Evolutionary conservation across 1,140 invertebrate species (phyloP).

Genomic region (Zophobas morio): DNA sequence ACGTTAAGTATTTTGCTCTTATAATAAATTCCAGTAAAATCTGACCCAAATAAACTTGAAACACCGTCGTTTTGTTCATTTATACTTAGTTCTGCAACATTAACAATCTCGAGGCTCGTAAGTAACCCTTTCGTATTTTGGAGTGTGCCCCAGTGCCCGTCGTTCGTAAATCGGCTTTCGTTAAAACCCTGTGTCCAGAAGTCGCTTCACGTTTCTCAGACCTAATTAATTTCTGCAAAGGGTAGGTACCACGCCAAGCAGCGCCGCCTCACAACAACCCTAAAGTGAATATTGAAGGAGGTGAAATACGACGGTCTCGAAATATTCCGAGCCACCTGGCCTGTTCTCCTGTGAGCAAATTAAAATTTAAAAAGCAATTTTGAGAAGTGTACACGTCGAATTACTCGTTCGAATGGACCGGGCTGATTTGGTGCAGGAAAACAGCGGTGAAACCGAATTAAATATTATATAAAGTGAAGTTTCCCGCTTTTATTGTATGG

Average conservation of each 20-base stretch:
- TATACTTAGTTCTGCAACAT: too few relatives aligned
- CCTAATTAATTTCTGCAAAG: conserved; percentile 18
- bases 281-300: conserved; percentile 30
- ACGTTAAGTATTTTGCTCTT: too few relatives aligned
- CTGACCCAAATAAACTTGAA: too few relatives aligned
- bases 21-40: too few relatives aligned
- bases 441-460: conserved; percentile 46
- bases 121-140: too few relatives aligned
- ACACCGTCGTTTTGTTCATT: too few relatives aligned
- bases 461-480: conserved; percentile 43
- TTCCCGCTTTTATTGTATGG: conserved; percentile 40
- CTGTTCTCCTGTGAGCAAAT: conserved; percentile 30
- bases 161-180: too few relatives aligned
- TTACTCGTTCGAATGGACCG: conserved; percentile 46
- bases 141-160: too few relatives aligned
- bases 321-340: conserved; percentile 35
- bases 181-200: background rate
- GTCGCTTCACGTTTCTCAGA: background rate
- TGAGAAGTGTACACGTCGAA: conserved; percentile 47
- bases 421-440: conserved; percentile 42
- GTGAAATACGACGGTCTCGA: conserved; percentile 26
- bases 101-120: too few relatives aligned
- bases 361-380: conserved; percentile 48
- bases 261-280: background rate
- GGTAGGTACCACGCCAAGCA: background rate